Base-by-base conservation (phyloP, 2,113 vertebrate genomes). In the Sialia sialis region DNA sequence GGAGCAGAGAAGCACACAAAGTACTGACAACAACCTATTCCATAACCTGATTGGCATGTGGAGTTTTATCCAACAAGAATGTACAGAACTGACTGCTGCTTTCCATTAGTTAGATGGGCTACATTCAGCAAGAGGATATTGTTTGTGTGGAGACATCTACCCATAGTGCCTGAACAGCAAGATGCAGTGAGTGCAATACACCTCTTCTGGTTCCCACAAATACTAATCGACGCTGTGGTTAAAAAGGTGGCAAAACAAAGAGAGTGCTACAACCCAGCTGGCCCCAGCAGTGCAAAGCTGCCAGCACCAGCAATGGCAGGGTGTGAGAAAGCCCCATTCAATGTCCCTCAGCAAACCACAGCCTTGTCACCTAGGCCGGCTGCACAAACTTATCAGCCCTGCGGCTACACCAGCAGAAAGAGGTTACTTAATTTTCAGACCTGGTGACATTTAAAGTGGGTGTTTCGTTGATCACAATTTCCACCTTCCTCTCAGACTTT, bases 351-450 rank as follows among this genome's bases (percentile, higher is more conserved):
- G 34, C n/a, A 78, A 81, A 74, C 21, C 64, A 36, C 4, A 3
- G 22, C 9, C 5, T 1, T 7, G 14, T 17, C 3, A 7, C 72
- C 27, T 12, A 3, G 7, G 6, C 27, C 10, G 41, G 23, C 41
- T 14, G 49, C 58, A 80, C 30, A 16, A 14, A 36, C 41, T 10
- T 20, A 25, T 25, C 17, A 67, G 84, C 3, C 3, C 41, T 36
- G 34, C 0, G 0, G 41, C 36, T 49, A 25, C 51, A 70, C 0
- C 0, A 62, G 23, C 44, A 75, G 11, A 20, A 51, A 51, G 44
- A 46, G 5, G 4, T 15, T 16, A 21, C 39, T 62, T 62, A 41
- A 3, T 46, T 74, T 55, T 66, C 44, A 70, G 27, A 74, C 10
- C 25, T 43, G 11, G 29, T 58, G 56, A 67, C 49, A 74, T 49